Base-by-base conservation (phyloP, 2,888 invertebrate genomes). In the Zele albiditarsus region DNA sequence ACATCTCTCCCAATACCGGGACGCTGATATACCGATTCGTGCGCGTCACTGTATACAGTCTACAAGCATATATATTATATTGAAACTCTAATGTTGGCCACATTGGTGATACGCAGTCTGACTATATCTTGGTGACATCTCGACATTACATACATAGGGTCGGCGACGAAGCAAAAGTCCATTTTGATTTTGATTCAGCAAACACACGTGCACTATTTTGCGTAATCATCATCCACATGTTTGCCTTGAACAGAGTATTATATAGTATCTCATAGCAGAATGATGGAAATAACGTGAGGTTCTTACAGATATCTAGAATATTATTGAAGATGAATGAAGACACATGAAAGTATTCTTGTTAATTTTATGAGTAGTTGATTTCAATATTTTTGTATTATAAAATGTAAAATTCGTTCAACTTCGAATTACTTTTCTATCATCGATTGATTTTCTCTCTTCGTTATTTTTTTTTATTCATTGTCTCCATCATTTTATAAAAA, bases 191-290 rank as follows among this genome's bases (percentile, higher is more conserved):
- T 75, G 72, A 72, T 77, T 75, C 79, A 70, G 84, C 82, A 85
- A 85, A 86, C 86, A 85, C 85, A 85, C 86, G 85, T 83, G 85
- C 82, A 71, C 77, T 71, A 74, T 75, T 80, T 82, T 80, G 82
- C 82, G 82, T 84, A 82, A 82, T 80, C 80, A 80, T 78, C 81
- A 81, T 83, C 84, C 84, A 80, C 81, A 65, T 76, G 78, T 74
- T 71, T 75, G 73, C 57, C 31, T 12, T 38, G 8, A 2, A 38
- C 8, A 38, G 38, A 12, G 38, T 38, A 38, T 14, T 63, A 33
- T 28, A 38, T 27, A 70, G 14, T 31, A 31, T 5, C 23, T 16
- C 12, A 33, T 46, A 8, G 38, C 8, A 38, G 38, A 38, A 38
- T 38, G 8, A 12, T 38, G 8, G 12, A 12, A 8, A 1, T 12